Percentiles rank a stretch among this genome's conserved stretches.
Conservation (phyloP, 2,113 vertebrate genomes). For the Recurvirostra avosetta region DNA sequence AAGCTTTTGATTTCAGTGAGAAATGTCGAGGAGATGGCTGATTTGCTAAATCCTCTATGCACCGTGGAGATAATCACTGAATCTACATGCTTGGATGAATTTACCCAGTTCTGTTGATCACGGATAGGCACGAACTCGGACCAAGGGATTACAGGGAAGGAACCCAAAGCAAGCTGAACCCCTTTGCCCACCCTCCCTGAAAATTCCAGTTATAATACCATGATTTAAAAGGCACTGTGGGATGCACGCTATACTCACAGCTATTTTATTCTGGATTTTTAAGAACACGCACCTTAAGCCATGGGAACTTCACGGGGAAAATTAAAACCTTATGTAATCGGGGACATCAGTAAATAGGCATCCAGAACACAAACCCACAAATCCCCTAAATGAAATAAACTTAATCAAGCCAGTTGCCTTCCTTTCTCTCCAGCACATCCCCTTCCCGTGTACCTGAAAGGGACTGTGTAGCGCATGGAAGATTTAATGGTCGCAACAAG, state of each 20-base stretch:
- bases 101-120: neutral
- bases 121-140: neutral
- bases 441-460: neutral
- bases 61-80: neutral
- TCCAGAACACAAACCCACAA: neutral
- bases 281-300: neutral
- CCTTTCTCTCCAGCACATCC: neutral
- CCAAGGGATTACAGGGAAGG: neutral
- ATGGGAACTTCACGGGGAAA: neutral
- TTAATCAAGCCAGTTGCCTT: neutral
- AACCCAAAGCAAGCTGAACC: neutral
- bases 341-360: neutral
- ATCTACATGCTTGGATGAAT: neutral
- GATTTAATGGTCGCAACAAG: neutral
- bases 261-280: neutral
- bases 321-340: neutral
- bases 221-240: neutral
- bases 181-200: neutral
- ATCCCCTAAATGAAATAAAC: neutral
- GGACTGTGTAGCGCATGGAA: fast-evolving
- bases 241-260: neutral
- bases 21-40: neutral
- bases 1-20: neutral
- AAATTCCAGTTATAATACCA: neutral
- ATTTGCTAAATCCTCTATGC: neutral